Evolutionary conservation across 2,888 invertebrate species (phyloP).

Genomic region (Deilephila elpenor): DNA sequence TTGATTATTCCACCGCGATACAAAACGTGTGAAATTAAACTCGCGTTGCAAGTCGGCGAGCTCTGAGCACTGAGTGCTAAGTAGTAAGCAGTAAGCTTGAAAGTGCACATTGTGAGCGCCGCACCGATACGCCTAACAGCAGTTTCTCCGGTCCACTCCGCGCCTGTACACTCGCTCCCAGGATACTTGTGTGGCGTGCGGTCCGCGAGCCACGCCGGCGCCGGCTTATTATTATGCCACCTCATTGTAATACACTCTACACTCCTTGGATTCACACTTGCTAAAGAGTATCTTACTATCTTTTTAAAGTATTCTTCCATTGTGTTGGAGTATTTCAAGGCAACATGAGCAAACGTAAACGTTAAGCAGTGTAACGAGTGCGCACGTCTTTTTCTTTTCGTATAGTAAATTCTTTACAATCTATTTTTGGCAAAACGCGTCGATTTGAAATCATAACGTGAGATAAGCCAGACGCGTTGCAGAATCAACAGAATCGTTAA

Average conservation of each 20-base stretch:
- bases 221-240: slow-evolving; percentile 59
- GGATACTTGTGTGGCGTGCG: slow-evolving; percentile 39
- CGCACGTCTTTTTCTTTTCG: background rate
- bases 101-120: background rate
- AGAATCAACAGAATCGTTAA: slow-evolving; percentile 28
- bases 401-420: slow-evolving; percentile 19
- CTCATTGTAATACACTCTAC: slow-evolving; percentile 49
- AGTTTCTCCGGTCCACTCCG: slow-evolving; percentile 37
- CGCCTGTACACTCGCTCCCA: slow-evolving; percentile 35
- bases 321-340: background rate
- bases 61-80: too few species aligned
- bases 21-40: slow-evolving; percentile 2
- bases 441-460: slow-evolving; percentile 29
- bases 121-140: background rate
- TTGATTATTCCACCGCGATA: background rate
- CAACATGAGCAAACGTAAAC: background rate
- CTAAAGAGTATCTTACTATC: slow-evolving; percentile 7
- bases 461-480: slow-evolving; percentile 25
- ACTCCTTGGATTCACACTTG: slow-evolving; percentile 21
- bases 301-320: slow-evolving; percentile 7
- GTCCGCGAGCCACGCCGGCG: slow-evolving; percentile 48
- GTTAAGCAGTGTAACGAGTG: background rate
- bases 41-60: background rate
- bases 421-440: slow-evolving; percentile 28
- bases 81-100: background rate